Evolutionary conservation across 2,113 vertebrate genomes (phyloP), one percentile per base, ranked within the genome.

Genomic region (Sebastes schlegelii): DNA sequence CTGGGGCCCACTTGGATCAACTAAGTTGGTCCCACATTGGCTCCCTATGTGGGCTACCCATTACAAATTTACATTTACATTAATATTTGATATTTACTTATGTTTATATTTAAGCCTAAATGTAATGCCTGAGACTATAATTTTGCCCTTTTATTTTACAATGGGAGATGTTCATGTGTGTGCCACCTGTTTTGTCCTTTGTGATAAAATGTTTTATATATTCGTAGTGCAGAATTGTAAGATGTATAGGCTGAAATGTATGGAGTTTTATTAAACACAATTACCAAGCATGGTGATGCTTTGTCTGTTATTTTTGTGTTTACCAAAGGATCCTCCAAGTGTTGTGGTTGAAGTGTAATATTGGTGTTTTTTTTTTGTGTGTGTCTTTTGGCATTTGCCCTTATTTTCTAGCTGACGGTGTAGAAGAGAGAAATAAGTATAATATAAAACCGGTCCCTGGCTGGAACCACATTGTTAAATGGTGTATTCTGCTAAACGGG

Each of bases 201-300:
- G 87, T 91, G 82, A 90, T 81, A 55, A 88, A 89, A 86, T 89
- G 51, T 92, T 89, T 92, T 93, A 94, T 95, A 94, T 95, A 94
- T 95, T 93, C 79, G 76, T 84, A 81, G 82, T 91, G 71, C 85
- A 86, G 40, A 86, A 57, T 86, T 90, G 65, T 89, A 74, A 86
- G 82, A 86, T 92, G 68, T 92, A 85, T 88, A 87, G 86, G 76
- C 72, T 77, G 78, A 92, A 87, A 92, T 85, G 86, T 89, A 91
- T 87, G 76, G 48, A 83, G 69, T 88, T 90, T 89, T 90, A 92
- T 93, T 93, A 92, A 94, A 94, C 83, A 77, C 51, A 26, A 12
- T 82, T 91, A 90, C 72, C 61, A 63, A 90, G 83, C 77, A 88
- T 84, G 40, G 45, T 63, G 2, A 12, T 16, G 7, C 1, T 42